Percentiles rank a stretch among this genome's conserved stretches.
Evolutionary conservation across 2,888 invertebrate species (phyloP).

Genomic region (Diachrysia chrysitis): DNA sequence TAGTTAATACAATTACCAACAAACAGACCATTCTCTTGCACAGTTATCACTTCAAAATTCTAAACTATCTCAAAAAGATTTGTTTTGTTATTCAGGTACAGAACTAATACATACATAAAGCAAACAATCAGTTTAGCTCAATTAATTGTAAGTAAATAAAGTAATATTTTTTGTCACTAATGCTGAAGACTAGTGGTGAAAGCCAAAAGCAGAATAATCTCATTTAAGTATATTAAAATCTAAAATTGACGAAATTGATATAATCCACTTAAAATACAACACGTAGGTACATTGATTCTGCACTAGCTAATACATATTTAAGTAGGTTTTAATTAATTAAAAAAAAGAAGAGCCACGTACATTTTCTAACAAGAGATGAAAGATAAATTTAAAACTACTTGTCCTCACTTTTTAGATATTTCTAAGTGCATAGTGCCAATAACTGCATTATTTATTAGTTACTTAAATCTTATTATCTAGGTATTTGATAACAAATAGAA

Average conservation of each 20-base stretch:
- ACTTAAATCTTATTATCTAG: slow-evolving; percentile 88
- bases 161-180: slow-evolving; percentile 52
- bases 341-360: slow-evolving; percentile 68
- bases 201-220: slow-evolving; percentile 77
- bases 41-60: slow-evolving; percentile 80
- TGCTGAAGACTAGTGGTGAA: slow-evolving; percentile 54
- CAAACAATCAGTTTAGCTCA: slow-evolving; percentile 53
- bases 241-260: slow-evolving; percentile 89
- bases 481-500: slow-evolving; percentile 90
- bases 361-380: slow-evolving; percentile 66
- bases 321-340: slow-evolving; percentile 57
- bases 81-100: slow-evolving; percentile 61
- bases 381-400: slow-evolving; percentile 66
- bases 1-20: slow-evolving; percentile 69
- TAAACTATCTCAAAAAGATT: slow-evolving; percentile 63
- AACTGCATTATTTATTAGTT: slow-evolving; percentile 87
- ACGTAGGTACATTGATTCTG: slow-evolving; percentile 69
- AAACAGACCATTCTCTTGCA: slow-evolving; percentile 78
- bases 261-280: slow-evolving; percentile 85
- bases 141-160: slow-evolving; percentile 48
- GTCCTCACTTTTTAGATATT: slow-evolving; percentile 62
- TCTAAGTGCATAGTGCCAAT: slow-evolving; percentile 86
- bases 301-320: slow-evolving; percentile 64
- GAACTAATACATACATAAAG: slow-evolving; percentile 51
- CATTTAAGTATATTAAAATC: slow-evolving; percentile 79